Base-by-base conservation (phyloP, 2,888 invertebrate species). In the Lasioglossum figueresi region DNA sequence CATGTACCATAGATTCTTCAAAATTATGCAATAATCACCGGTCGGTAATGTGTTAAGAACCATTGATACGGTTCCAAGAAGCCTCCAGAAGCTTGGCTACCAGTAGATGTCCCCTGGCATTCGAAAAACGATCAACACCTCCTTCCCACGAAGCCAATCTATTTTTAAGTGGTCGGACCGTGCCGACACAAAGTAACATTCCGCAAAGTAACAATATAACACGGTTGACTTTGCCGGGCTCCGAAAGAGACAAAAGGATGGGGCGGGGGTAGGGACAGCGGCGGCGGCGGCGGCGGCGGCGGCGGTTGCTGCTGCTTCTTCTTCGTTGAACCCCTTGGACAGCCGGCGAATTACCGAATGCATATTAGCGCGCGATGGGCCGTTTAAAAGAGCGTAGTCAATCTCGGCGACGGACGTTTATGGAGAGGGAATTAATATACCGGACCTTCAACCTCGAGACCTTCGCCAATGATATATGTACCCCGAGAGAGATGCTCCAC, bases 371-470 rank as follows among this genome's bases (percentile, higher is more conserved):
- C 90, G 91, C 93, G 94, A 93, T 92, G 93, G 94, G 90, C 92
- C 93, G 92, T 94, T 95, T 94, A 95, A 94, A 93, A 94, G 92
- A 93, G 91, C 91, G 95, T 95, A 95, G 95, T 95, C 94, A 95
- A 94, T 95, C 95, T 95, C 93, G 90, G 89, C 90, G 92, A 85
- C 92, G 92, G 95, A 95, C 95, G 89, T 95, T 95, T 95, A 95
- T 94, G 94, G 93, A 93, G 94, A 94, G 92, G 93, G 95, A 95
- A 95, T 95, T 95, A 95, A 95, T 95, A 94, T 95, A 94, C 93
- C 93, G 92, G 91, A 93, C 92, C 92, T 93, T 93, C 92, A 93
- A 93, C 93, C 93, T 91, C 88, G 91, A 90, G 92, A 92, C 92
- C 92, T 94, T 93, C 92, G 88, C 85, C 91, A 88, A 89, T 94